Percentiles rank a stretch among this genome's conserved stretches.
Conservation (phyloP, 2,797 vertebrate genomes). For the Hydrocynus forskahlii region DNA sequence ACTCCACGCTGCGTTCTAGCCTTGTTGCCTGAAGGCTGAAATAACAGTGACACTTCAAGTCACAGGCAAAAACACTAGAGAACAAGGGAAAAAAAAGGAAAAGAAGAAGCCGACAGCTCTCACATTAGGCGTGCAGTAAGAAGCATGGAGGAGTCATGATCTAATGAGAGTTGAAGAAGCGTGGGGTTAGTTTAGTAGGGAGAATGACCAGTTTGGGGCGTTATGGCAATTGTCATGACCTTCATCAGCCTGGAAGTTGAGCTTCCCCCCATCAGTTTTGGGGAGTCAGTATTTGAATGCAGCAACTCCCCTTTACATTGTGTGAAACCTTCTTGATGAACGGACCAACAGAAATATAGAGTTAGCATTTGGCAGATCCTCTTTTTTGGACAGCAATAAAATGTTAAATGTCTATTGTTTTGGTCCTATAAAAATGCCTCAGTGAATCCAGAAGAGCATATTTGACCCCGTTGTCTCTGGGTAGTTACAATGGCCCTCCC, state of each 20-base stretch:
- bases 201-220: background rate
- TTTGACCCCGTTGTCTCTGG: no score
- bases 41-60: conserved; percentile 36
- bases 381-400: no score
- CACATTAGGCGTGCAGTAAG: conserved; percentile 11
- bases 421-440: no score
- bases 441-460: no score
- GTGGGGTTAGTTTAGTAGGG: conserved; percentile 13
- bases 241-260: background rate
- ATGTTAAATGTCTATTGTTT: no score
- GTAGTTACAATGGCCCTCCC: no score
- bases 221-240: background rate
- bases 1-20: conserved; percentile 7
- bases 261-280: no score
- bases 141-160: conserved; percentile 15
- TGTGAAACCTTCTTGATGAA: no score
- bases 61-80: conserved; percentile 16
- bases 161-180: conserved; percentile 32
- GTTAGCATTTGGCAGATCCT: no score
- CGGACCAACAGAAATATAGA: no score
- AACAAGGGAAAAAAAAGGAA: conserved; percentile 25
- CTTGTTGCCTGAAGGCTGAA: conserved; percentile 19
- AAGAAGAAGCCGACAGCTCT: conserved; percentile 20
- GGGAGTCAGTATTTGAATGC: no score
- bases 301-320: no score